Base-by-base conservation (phyloP, 92 coral and sea anemone species). In the Siderastrea radians region DNA sequence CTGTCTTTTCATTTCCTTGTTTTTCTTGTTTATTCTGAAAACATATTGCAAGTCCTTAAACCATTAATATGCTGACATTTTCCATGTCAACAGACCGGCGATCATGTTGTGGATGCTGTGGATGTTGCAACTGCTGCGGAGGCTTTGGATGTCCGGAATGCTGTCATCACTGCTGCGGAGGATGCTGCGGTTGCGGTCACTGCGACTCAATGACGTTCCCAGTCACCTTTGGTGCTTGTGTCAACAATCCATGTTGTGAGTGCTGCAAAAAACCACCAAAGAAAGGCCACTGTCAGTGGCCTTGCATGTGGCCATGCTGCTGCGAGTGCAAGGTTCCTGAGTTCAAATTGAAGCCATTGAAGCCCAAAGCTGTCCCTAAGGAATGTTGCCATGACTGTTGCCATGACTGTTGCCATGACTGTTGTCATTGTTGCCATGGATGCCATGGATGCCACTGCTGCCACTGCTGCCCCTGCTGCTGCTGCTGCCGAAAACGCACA, bases 301-400 rank as follows among this genome's bases (percentile, higher is more conserved):
- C 95, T 49, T 91, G 94, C 47, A 81, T 87, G 91, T 91, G 94
- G 94, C 94, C 94, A n/a, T 91, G 94, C 86, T 91, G 94, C 85
- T 91, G 94, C 12, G 94, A 91, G 67, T 91, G 94, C 87, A 91
- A 89, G 11, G 91, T 89, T 75, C 94, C 94, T 3, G 73, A 91
- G 68, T 91, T 91, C 65, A 91, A 88, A 78, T 79, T 91, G 71
- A 93, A 93, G 83, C 96, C 96, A 75, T 79, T 93, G 83, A 85
- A 85, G 73, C 89, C 89, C 17, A 85, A 85, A 55, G 83, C 89
- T 57, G 89, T 85, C 47, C 80, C 77, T 15, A 85, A 76, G 77
- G 80, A 85, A 14, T 74, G 57, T 47, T 82, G 86, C 43, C 52
- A 58, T 54, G 49, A 63, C 17, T 74, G 88, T 3, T 74, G 81